These are phyloP conservation scores for Aphelenchoides besseyi DNA, from an alignment of 1,140 invertebrate genomes.

Conservation along the genomic window DNA sequence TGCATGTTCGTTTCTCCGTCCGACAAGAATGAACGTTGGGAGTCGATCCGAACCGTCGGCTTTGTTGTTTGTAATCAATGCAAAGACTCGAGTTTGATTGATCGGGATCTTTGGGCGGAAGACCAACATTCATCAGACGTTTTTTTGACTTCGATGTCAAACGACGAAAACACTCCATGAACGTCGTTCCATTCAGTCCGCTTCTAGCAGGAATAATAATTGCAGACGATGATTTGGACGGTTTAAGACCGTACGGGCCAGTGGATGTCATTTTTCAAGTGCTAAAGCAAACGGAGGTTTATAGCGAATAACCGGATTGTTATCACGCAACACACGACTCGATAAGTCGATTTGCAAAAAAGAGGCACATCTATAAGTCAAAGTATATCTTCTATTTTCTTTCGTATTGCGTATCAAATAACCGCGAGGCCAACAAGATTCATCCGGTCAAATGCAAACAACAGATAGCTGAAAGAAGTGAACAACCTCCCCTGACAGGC, in stretches of 20 bases:
- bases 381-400: background rate
- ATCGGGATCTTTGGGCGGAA: background rate
- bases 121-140: background rate
- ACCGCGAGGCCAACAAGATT: background rate
- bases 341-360: background rate
- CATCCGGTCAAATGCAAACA: background rate
- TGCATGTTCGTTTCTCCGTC: background rate
- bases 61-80: constrained; percentile 8
- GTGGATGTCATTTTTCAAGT: background rate
- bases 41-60: constrained; percentile 4
- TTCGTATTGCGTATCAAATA: background rate
- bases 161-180: constrained; percentile 8
- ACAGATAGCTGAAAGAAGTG: background rate
- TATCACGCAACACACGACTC: background rate
- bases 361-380: background rate
- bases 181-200: background rate
- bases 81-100: background rate
- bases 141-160: constrained; percentile 9
- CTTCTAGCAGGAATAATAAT: background rate
- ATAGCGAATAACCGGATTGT: background rate
- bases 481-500: background rate
- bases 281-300: background rate
- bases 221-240: constrained; percentile 5
- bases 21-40: constrained; percentile 3
- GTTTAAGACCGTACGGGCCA: background rate